Conservation (phyloP, 1,140 invertebrate species). For the Calycopis cecrops region DNA sequence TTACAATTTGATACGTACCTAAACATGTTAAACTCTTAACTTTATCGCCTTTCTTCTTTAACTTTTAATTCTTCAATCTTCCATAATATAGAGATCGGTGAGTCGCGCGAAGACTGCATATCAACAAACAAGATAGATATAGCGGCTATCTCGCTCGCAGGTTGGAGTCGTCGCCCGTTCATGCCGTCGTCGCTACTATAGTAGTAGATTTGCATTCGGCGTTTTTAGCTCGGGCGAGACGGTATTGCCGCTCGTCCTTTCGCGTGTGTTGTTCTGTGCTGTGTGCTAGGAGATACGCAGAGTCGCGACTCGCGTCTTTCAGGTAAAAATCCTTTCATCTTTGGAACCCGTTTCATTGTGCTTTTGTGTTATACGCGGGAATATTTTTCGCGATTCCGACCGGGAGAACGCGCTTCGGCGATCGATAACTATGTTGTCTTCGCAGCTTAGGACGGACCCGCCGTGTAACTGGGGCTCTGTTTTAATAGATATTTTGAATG, state of each 20-base stretch:
- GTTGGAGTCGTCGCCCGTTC: conserved; percentile 61
- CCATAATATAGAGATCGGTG: too few species aligned
- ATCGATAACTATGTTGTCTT: conserved; percentile 69
- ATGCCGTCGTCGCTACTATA: conserved; percentile 42
- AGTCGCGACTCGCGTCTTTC: conserved; percentile 38
- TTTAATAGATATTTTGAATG: conserved; percentile 2
- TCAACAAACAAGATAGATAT: too few species aligned
- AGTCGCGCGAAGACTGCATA: too few species aligned
- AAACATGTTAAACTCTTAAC: too few species aligned
- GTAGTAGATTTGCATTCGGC: conserved; percentile 53
- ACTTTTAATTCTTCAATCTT: too few species aligned
- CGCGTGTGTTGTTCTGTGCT: conserved; percentile 63
- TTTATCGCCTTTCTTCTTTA: too few species aligned
- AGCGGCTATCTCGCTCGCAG: conserved; percentile 27
- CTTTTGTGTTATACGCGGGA: conserved; percentile 17
- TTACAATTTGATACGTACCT: too few species aligned
- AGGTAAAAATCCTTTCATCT: conserved; percentile 39
- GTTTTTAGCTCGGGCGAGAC: conserved; percentile 53
- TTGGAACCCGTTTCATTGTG: too few species aligned
- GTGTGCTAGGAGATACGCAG: conserved; percentile 57
- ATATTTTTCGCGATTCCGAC: conserved; percentile 20
- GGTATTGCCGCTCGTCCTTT: conserved; percentile 61
- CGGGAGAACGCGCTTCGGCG: conserved; percentile 47
- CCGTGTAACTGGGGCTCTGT: conserved; percentile 8
- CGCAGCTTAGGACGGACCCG: conserved; percentile 24